Conservation (phyloP, 2,113 vertebrate species). For the Australoheros scitulus region DNA sequence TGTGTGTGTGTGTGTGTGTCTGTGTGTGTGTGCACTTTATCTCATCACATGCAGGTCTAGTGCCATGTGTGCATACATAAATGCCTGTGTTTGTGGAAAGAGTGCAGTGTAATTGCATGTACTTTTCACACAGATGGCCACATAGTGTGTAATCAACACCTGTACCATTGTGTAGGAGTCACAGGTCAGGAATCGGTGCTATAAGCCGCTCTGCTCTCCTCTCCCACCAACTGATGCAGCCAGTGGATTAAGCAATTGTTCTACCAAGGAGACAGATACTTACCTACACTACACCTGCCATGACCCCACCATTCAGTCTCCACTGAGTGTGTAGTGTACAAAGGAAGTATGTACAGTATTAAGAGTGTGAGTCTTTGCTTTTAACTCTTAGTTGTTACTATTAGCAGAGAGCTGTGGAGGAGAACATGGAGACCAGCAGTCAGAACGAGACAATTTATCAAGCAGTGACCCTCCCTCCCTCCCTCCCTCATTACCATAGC, state of each 20-base stretch:
- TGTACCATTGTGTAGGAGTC: constrained; percentile 34
- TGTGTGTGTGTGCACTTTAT: neutral
- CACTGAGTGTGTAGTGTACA: neutral
- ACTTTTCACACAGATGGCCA: constrained; percentile 18
- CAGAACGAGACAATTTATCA: neutral
- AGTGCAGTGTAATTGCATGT: neutral
- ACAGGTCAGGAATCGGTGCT: constrained; percentile 46
- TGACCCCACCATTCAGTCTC: neutral
- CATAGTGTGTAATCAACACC: constrained; percentile 56
- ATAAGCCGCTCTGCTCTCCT: constrained; percentile 17
- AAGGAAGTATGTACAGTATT: neutral
- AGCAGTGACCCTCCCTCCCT: too few relatives aligned
- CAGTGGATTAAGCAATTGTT: constrained; percentile 46
- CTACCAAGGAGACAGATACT: neutral
- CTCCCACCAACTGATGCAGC: constrained; percentile 22
- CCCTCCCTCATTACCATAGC: neutral
- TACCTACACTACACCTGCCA: neutral
- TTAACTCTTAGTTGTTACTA: neutral
- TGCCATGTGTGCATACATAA: neutral
- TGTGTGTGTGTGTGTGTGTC: neutral
- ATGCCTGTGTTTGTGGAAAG: neutral
- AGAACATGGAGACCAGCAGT: too few relatives aligned
- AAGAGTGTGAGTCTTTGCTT: neutral
- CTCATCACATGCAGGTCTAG: neutral
- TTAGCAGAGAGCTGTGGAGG: neutral